These are phyloP conservation scores for Otus sunia DNA, from an alignment of 2,113 vertebrate genomes.

Conservation along the genomic window DNA sequence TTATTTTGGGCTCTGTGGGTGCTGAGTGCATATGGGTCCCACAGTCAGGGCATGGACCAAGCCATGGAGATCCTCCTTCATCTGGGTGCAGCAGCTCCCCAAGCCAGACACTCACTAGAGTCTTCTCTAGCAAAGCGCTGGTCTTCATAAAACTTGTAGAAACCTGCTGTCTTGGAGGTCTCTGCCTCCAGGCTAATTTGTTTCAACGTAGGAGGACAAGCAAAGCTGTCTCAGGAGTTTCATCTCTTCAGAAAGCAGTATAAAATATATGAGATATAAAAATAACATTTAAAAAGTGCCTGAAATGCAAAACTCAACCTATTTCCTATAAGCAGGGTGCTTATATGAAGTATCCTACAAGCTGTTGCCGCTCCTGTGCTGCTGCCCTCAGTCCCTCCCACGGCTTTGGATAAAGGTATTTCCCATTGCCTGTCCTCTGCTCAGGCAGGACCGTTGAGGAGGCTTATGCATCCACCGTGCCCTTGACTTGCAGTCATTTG, in stretches of 20 bases:
- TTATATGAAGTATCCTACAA: neutral
- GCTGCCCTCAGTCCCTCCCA: neutral
- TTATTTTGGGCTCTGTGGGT: neutral
- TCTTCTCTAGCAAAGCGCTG: neutral
- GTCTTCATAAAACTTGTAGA: neutral
- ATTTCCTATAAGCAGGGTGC: neutral
- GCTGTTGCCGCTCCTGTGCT: accelerated
- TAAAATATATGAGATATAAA: neutral
- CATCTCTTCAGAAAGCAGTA: neutral
- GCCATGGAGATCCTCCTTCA: neutral
- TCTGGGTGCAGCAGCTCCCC: neutral
- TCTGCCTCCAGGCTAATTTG: neutral
- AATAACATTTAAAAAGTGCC: neutral
- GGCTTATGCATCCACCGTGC: neutral
- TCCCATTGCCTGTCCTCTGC: neutral
- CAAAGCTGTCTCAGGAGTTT: neutral
- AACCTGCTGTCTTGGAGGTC: neutral
- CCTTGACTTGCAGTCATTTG: neutral
- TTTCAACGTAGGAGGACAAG: neutral
- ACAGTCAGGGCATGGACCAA: accelerated
- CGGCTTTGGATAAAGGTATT: neutral
- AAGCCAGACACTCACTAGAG: accelerated
- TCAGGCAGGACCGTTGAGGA: neutral
- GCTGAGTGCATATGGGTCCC: too few species aligned
- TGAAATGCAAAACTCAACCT: neutral